phyloP scores from a whole-genome alignment of 2,797 vertebrate genomes.

The Psittacula echo region DNA sequence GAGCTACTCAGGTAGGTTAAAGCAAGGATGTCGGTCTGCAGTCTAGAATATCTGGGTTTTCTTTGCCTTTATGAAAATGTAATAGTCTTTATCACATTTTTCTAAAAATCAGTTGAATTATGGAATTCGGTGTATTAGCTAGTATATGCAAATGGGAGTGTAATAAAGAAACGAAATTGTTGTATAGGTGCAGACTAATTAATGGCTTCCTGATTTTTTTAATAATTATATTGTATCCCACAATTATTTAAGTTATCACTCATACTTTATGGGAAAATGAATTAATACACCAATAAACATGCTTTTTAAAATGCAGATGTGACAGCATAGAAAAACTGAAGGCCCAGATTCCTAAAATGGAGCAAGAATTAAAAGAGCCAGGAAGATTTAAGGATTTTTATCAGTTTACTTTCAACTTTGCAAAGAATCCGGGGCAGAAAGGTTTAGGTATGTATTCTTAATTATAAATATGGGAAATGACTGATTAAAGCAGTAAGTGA shows the following conservation, averaged over 20 bases:
- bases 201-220: background rate
- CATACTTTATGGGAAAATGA: background rate
- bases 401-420: slow-evolving; percentile 99
- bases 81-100: background rate
- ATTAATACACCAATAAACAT: slow-evolving; percentile 44
- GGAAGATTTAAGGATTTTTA: slow-evolving; percentile 99
- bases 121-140: background rate
- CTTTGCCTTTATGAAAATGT: background rate
- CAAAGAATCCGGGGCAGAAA: slow-evolving; percentile 98
- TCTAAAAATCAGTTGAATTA: background rate
- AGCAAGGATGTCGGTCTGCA: background rate
- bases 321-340: slow-evolving; percentile 99
- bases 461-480: background rate
- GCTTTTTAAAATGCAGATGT: slow-evolving; percentile 84
- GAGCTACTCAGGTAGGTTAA: background rate
- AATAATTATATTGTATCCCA: background rate
- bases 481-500: background rate
- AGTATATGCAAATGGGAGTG: background rate
- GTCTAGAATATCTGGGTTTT: background rate
- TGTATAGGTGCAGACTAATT: background rate
- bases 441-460: slow-evolving; percentile 90
- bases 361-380: slow-evolving; percentile 97
- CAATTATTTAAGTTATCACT: background rate
- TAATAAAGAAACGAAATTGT: background rate
- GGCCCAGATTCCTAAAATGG: slow-evolving; percentile 97